Evolutionary conservation across 2,113 vertebrate species (phyloP).

Genomic region (Amblyornis subalaris): DNA sequence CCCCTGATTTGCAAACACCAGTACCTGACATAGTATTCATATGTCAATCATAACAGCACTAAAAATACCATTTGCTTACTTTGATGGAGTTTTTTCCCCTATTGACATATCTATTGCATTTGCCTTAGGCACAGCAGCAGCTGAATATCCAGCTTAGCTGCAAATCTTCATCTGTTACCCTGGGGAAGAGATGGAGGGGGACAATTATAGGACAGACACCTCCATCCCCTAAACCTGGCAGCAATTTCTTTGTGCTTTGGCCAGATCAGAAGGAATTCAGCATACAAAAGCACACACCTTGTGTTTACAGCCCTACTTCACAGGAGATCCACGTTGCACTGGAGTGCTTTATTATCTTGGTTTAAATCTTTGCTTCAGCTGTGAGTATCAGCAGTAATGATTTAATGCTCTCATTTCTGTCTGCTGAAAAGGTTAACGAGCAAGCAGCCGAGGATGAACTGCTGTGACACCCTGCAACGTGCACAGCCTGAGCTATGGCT

Average conservation of each 20-base stretch:
- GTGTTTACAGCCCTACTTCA: neutral
- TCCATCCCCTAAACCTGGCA: neutral
- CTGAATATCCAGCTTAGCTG: neutral
- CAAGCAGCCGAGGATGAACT: neutral
- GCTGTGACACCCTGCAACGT: neutral
- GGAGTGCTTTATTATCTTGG: neutral
- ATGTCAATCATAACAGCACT: neutral
- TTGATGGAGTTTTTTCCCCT: neutral
- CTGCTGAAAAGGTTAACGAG: slow-evolving; percentile 20
- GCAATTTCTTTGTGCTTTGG: neutral
- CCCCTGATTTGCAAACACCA: neutral
- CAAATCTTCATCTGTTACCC: neutral
- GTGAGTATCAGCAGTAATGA: neutral
- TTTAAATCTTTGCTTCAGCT: neutral
- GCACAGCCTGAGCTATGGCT: neutral
- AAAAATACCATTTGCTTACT: neutral
- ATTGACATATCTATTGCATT: neutral
- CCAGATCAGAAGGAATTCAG: neutral
- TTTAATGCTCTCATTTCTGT: neutral
- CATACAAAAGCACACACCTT: neutral
- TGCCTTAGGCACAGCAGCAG: neutral
- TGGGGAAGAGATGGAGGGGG: neutral
- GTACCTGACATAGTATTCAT: neutral
- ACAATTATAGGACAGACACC: neutral
- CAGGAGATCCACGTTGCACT: neutral